phyloP scores from a whole-genome alignment of 2,113 vertebrate species.

The Thermophis baileyi region DNA sequence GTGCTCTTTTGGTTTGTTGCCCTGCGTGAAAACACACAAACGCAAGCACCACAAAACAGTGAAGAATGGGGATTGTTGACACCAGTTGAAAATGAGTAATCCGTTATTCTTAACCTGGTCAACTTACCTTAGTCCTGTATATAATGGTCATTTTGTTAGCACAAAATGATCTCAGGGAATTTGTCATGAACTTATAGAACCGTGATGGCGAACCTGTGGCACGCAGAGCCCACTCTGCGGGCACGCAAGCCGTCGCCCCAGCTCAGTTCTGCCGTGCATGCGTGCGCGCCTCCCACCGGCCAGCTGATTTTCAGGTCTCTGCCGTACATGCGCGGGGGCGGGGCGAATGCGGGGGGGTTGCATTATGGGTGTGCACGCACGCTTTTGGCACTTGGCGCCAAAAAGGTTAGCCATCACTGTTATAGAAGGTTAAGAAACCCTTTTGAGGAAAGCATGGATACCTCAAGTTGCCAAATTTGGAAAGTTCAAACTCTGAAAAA shows the following conservation, averaged over 20 bases:
- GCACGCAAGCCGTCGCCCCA: too few species aligned
- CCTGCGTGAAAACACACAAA: neutral
- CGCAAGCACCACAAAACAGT: neutral
- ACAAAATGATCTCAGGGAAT: neutral
- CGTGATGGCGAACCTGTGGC: too few species aligned
- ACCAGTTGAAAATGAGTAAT: neutral
- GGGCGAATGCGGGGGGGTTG: too few species aligned
- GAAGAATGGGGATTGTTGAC: slow-evolving; percentile 14
- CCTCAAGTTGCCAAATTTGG: neutral
- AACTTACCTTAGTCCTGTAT: neutral
- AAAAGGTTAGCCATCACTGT: too few species aligned
- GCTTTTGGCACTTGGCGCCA: too few species aligned
- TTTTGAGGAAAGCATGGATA: neutral
- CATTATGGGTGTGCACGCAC: too few species aligned
- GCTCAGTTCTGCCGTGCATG: too few species aligned
- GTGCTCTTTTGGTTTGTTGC: slow-evolving; percentile 34
- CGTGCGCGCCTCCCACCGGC: too few species aligned
- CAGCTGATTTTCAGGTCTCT: too few species aligned
- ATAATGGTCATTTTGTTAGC: neutral
- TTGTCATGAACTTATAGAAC: neutral
- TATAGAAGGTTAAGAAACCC: neutral
- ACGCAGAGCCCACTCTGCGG: too few species aligned
- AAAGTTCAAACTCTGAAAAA: neutral
- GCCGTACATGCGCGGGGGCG: too few species aligned
- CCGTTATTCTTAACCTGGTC: neutral